phyloP scores from a whole-genome alignment of 2,113 vertebrate genomes.

The Perca flavescens region DNA sequence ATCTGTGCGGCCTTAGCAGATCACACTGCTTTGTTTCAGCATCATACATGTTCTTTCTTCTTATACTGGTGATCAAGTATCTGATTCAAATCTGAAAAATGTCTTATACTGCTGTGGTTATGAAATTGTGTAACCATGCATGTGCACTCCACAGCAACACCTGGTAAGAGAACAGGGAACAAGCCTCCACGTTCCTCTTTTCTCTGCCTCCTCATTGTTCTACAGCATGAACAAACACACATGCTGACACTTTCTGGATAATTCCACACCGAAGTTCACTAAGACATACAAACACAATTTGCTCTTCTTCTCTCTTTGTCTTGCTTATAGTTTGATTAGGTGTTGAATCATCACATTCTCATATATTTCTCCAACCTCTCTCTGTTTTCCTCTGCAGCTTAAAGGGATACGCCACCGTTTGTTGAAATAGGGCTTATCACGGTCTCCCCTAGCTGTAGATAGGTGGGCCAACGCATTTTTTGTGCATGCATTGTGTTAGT shows the following conservation, averaged over 20 bases:
- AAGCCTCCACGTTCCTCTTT: slow-evolving; percentile 66
- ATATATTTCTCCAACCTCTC: slow-evolving; percentile 8
- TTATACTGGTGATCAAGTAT: neutral
- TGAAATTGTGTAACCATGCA: slow-evolving; percentile 14
- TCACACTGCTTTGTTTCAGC: neutral
- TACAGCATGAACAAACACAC: slow-evolving; percentile 19
- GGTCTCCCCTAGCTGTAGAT: too few relatives aligned
- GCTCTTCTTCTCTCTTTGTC: neutral
- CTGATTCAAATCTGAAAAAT: neutral
- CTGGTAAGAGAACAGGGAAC: slow-evolving; percentile 65
- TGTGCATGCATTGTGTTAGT: too few relatives aligned
- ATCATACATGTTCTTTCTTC: neutral
- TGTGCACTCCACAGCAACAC: slow-evolving; percentile 27
- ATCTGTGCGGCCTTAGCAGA: neutral
- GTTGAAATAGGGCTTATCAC: too few relatives aligned
- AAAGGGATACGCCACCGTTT: too few relatives aligned
- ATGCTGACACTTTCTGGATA: slow-evolving; percentile 4
- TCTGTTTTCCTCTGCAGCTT: slow-evolving; percentile 8
- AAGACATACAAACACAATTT: neutral
- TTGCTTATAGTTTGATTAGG: slow-evolving; percentile 23
- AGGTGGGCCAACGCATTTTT: too few relatives aligned
- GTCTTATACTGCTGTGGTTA: neutral
- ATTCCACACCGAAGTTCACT: slow-evolving; percentile 19
- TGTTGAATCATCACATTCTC: slow-evolving; percentile 40
- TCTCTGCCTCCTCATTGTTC: slow-evolving; percentile 54